A percentile compares a stretch with the other conserved stretches of the same genome.
phyloP scores from a whole-genome alignment of 2,888 invertebrate genomes.

The Oscheius sp. region DNA sequence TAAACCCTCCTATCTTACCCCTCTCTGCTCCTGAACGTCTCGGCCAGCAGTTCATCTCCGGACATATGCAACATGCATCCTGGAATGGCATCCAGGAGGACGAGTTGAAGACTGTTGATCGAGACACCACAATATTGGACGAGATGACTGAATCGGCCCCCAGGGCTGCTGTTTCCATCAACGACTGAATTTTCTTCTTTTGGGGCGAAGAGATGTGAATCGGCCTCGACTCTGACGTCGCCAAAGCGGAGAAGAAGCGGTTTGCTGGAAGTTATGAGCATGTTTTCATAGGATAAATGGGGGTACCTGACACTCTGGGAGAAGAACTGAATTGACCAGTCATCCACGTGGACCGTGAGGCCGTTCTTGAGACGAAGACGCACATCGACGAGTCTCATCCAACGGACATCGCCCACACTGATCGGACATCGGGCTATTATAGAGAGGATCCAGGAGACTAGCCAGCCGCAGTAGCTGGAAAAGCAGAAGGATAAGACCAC shows the following conservation, averaged over 20 bases:
- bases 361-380: constrained; percentile 42
- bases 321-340: constrained; percentile 39
- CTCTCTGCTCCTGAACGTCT: constrained; percentile 64
- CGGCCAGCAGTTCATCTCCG: constrained; percentile 71
- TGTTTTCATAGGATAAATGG: neutral
- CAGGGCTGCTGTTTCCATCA: neutral
- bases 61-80: constrained; percentile 74
- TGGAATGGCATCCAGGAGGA: constrained; percentile 74
- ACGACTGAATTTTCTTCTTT: neutral
- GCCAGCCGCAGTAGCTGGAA: constrained; percentile 72
- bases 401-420: constrained; percentile 52
- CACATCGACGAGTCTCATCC: constrained; percentile 55
- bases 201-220: constrained; percentile 18
- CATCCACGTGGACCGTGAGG: constrained; percentile 47
- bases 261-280: constrained; percentile 16
- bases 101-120: constrained; percentile 74
- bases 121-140: constrained; percentile 73
- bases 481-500: neutral
- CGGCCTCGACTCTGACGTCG: constrained; percentile 72
- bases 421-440: constrained; percentile 40
- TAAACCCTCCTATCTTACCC: constrained; percentile 34
- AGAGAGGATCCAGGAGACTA: constrained; percentile 72
- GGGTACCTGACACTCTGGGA: constrained; percentile 37
- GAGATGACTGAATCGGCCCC: constrained; percentile 11
- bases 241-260: constrained; percentile 58